Evolutionary conservation across 2,797 vertebrate species (phyloP).

Genomic region (Carapus acus): DNA sequence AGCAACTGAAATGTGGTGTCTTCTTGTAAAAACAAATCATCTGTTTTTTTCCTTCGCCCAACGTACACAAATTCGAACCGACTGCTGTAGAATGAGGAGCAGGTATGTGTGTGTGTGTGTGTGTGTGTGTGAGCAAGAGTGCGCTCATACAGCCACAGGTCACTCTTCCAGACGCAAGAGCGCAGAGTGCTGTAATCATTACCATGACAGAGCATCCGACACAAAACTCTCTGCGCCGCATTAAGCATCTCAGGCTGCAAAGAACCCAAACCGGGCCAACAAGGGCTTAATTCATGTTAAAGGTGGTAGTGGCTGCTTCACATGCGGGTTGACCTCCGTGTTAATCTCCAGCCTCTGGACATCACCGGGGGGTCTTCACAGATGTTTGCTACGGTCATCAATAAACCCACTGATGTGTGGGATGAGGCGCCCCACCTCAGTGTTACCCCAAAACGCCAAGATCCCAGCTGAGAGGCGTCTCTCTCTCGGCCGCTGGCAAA

Average conservation of each 20-base stretch:
- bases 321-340: not conserved
- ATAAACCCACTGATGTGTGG: slow-evolving; percentile 7
- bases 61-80: slow-evolving; percentile 5
- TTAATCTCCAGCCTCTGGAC: not conserved
- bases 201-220: slow-evolving; percentile 25
- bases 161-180: slow-evolving; percentile 30
- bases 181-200: slow-evolving; percentile 28
- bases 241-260: slow-evolving; percentile 1
- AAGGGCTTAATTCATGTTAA: not conserved
- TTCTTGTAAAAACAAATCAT: slow-evolving; percentile 17
- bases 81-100: slow-evolving; percentile 11
- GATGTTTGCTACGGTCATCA: slow-evolving; percentile 26
- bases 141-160: slow-evolving; percentile 20
- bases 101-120: slow-evolving; percentile 9
- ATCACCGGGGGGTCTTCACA: not conserved
- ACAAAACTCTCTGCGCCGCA: slow-evolving; percentile 31
- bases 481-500: too few species aligned
- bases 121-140: slow-evolving; percentile 5
- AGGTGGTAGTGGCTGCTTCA: not conserved
- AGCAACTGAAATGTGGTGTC: slow-evolving; percentile 53
- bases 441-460: not conserved
- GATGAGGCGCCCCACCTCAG: not conserved
- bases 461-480: too few species aligned
- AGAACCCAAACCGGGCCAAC: slow-evolving; percentile 8
- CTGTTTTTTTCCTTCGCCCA: not conserved